Evolutionary conservation across 2,113 vertebrate species (phyloP), one percentile per base, ranked within the genome.

Genomic region (Fregata magnificens): DNA sequence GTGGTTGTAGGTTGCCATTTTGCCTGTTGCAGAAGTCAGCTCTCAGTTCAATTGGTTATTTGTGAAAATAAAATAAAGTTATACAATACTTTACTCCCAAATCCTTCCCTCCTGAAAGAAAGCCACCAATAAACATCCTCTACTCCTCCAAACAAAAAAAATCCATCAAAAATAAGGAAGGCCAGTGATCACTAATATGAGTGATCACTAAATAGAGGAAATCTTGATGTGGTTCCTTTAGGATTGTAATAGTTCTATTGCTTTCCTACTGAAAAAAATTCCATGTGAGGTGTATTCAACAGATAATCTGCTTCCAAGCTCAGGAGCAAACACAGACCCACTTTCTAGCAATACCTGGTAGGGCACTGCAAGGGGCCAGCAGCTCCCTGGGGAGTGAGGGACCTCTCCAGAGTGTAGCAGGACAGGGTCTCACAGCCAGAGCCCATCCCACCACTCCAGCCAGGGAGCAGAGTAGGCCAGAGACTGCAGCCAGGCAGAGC

Each of bases 191-290:
- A 28, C 24, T 24, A 52, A 9, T 44, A 34, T 6, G 14, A n/a
- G n/a, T n/a, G n/a, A n/a, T n/a, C n/a, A n/a, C 11, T n/a, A 9
- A 59, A 32, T 0, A 53, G 11, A n/a, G 8, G 6, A 84, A 69
- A 18, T 3, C 18, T 29, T 42, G 4, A 2, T 11, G 5, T 4
- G 0, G 0, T 22, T 63, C 17, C 69, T 78, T 47, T 4, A 20
- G 5, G 7, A 42, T 6, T 28, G 1, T 26, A 72, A 24, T 49
- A 19, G 9, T 31, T 69, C 14, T 16, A 36, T 17, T 62, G 14
- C 12, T 56, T 61, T 66, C 58, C 47, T 31, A 34, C 36, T 20
- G 11, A n/a, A 34, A 61, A 53, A 45, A 18, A 21, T 2, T 12
- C 5, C 21, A 13, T 12, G 5, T 21, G 8, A 56, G 6, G 18